Conservation (phyloP, 2,888 invertebrate species). For the Cantharis nigra region DNA sequence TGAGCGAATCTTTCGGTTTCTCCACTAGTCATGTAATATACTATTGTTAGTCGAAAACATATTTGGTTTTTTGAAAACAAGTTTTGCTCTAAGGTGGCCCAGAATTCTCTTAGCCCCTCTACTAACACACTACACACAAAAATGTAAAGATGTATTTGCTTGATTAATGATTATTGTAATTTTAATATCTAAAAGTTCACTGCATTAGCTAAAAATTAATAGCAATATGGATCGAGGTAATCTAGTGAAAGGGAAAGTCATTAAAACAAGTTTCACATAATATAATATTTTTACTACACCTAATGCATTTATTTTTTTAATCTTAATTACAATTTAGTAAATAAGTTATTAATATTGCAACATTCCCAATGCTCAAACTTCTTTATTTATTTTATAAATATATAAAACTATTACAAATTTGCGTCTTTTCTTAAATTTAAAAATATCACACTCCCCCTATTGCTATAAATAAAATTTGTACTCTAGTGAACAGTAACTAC, state of each 20-base stretch:
- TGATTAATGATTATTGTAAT: too few relatives aligned
- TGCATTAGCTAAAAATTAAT: neutral
- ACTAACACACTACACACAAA: too few relatives aligned
- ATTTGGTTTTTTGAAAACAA: too few relatives aligned
- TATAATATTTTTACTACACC: neutral
- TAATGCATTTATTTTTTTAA: neutral
- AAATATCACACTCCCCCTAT: neutral
- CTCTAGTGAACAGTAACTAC: slow-evolving; percentile 7
- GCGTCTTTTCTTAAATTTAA: neutral
- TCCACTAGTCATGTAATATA: too few relatives aligned
- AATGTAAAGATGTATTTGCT: neutral
- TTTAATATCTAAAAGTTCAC: neutral
- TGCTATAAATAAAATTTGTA: neutral
- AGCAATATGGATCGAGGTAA: neutral
- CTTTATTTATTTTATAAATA: neutral
- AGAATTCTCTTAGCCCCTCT: too few relatives aligned
- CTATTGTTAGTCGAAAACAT: too few relatives aligned
- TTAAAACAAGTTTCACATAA: neutral
- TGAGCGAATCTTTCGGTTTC: too few relatives aligned
- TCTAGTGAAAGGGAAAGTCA: neutral
- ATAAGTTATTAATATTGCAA: neutral
- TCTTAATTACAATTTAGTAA: neutral
- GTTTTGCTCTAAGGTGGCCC: too few relatives aligned
- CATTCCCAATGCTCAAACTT: neutral
- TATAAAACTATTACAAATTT: neutral